Base-by-base conservation (phyloP, 2,888 invertebrate genomes). In the Dolichopus griseipennis region DNA sequence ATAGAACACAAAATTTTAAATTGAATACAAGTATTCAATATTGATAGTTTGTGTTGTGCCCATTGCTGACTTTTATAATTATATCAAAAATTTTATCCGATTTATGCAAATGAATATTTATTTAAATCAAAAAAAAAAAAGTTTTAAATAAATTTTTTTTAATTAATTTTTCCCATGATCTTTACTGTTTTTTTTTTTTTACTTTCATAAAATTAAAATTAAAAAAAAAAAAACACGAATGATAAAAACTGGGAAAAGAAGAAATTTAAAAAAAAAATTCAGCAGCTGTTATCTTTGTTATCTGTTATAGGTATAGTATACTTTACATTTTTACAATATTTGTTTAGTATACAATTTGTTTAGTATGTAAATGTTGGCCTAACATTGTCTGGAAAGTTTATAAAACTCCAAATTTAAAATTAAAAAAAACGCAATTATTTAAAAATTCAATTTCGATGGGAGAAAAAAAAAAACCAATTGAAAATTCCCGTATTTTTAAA, bases 71-170 rank as follows among this genome's bases (percentile, higher is more conserved):
- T 27, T n/a, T n/a, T 27, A 27, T 27, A 27, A 27, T 27, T 27
- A 27, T 5, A 27, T 4, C 27, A 2, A 27, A 27, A 27, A 52
- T 18, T n/a, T 52, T 18, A 15, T 52, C 52, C 18, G 15, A 18
- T 52, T 52, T 52, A 52, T 52, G 52, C 18, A 52, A 52, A 52
- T 52, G 52, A 52, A 52, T 52, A 52, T 52, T 52, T 52, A 15
- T 52, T 52, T 52, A 52, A 52, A 41, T 41, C 8, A 12, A 41
- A 41, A 41, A 41, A 41, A 41, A 41, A 52, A 18, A 18, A 18
- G 1, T 52, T 52, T 52, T 52, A 18, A 52, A n/a, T 52, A 52
- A 52, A 52, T 18, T 52, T 52, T 18, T 52, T 52, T 52, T 52
- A 52, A 52, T 52, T 52, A 52, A 52, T 12, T 52, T 52, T 52